Percentiles rank a stretch among this genome's conserved stretches.
Evolutionary conservation across 1,140 invertebrate species (phyloP).

Genomic region (Hormaphis cornu): DNA sequence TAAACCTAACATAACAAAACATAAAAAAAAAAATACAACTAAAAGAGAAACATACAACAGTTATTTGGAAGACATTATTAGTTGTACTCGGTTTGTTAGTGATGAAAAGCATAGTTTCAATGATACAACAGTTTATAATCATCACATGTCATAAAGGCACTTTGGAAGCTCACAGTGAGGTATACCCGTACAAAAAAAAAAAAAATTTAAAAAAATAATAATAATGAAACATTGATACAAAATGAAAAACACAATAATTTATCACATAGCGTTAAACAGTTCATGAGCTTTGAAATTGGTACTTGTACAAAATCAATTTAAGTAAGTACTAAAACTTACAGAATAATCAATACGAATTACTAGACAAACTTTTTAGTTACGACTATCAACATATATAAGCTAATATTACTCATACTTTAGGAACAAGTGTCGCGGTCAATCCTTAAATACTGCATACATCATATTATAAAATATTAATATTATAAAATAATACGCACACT

Average conservation of each 20-base stretch:
- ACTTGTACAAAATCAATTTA: conserved; percentile 2
- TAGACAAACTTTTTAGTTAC: conserved; percentile 3
- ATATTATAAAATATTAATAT: conserved; percentile 32
- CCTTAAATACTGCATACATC: conserved; percentile 32
- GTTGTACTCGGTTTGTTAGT: not conserved
- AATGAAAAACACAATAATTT: conserved; percentile 28
- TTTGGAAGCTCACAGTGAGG: conserved; percentile 29
- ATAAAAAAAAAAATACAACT: conserved; percentile 12
- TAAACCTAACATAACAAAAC: conserved; percentile 31
- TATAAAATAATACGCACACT: conserved; percentile 31
- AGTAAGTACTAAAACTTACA: conserved; percentile 22
- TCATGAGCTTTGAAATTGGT: conserved; percentile 30
- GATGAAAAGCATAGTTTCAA: not conserved
- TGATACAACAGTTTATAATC: conserved; percentile 1
- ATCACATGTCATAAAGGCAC: conserved; percentile 23
- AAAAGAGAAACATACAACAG: conserved; percentile 21
- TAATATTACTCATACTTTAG: conserved; percentile 9
- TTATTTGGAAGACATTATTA: conserved; percentile 27
- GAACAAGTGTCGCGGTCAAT: conserved; percentile 32
- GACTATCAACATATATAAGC: not conserved
- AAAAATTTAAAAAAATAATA: no score
- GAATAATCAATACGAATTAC: conserved; percentile 19
- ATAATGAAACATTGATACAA: conserved; percentile 18
- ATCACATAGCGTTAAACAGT: conserved; percentile 24
- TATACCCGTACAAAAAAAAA: conserved; percentile 25